phyloP scores from a whole-genome alignment of 2,888 invertebrate species.

The Perdita meconis region DNA sequence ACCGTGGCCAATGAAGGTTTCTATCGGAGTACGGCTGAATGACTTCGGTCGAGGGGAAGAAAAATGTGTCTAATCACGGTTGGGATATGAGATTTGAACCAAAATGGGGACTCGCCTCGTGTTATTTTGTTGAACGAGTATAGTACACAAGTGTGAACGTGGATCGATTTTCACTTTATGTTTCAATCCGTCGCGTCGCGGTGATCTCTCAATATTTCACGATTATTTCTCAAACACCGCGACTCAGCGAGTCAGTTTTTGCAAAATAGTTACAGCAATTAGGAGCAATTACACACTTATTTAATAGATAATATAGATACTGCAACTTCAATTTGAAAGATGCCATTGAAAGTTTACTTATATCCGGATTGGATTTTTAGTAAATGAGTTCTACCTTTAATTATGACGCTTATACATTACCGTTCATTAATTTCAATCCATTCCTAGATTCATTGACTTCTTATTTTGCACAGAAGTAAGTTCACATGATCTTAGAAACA shows the following conservation, averaged over 20 bases:
- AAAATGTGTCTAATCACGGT: constrained; percentile 68
- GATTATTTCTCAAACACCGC: background rate
- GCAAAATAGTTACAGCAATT: background rate
- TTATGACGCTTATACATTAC: no score
- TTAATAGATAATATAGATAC: no score
- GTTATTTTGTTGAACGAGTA: background rate
- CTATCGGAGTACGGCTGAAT: constrained; percentile 64
- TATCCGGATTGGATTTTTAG: no score
- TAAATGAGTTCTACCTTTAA: no score
- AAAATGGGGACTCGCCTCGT: constrained; percentile 23
- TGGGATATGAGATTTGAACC: constrained; percentile 64
- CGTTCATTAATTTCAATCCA: background rate
- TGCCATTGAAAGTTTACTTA: no score
- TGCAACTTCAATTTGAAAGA: no score
- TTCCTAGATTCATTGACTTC: background rate
- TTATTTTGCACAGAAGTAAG: no score
- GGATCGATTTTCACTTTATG: constrained; percentile 25
- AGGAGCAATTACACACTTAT: background rate
- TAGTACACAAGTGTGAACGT: background rate
- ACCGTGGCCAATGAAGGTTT: constrained; percentile 45
- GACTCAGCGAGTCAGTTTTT: background rate
- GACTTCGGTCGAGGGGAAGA: constrained; percentile 54
- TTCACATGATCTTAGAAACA: no score
- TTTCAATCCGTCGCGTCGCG: background rate
- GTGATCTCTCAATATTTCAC: constrained; percentile 22